Base-by-base conservation (phyloP, 2,113 vertebrate species). In the Athene cunicularia region DNA sequence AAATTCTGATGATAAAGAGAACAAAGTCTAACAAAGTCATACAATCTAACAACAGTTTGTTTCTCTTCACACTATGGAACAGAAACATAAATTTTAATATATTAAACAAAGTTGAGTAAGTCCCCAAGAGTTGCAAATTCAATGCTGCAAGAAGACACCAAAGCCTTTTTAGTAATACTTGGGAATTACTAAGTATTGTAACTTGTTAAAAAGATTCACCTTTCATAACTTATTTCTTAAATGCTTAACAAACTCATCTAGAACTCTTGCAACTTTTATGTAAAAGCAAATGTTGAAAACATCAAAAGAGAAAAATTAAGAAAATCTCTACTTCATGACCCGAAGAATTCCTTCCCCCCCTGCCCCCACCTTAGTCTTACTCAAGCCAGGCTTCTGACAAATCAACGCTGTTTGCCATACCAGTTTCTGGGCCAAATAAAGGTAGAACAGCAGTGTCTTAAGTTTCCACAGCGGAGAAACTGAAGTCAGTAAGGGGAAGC, bases 301-400 rank as follows among this genome's bases (percentile, higher is more conserved):
- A 55, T 26, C 30, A 53, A 28, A 4, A 30, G 23, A 49, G 32
- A 47, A 50, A 9, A 60, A 73, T 13, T 15, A 28, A 83, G 47
- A 28, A 81, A 67, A 86, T 16, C 26, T 91, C 58, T 30, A n/a
- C 12, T 41, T 66, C 2, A 1, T 28, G 60, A 62, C 14, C 6
- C 11, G n/a, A 79, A 68, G 27, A 71, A 75, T 8, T 11, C 9
- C 11, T 41, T 20, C 26, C 20, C 18, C 19, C 18, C 6, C 24
- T 6, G 1, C 7, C 11, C 2, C 30, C 8, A 28, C 4, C 7
- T 23, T 8, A 9, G 15, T 6, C 18, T 24, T 55, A 59, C n/a
- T 28, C 7, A 13, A 14, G 11, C 5, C 12, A 56, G 41, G 32
- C 52, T 66, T 33, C 20, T 63, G 33, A 55, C 24, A 67, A 53